Evolutionary conservation across 2,797 vertebrate species (phyloP).

Genomic region (Sebastolobus alascanus): DNA sequence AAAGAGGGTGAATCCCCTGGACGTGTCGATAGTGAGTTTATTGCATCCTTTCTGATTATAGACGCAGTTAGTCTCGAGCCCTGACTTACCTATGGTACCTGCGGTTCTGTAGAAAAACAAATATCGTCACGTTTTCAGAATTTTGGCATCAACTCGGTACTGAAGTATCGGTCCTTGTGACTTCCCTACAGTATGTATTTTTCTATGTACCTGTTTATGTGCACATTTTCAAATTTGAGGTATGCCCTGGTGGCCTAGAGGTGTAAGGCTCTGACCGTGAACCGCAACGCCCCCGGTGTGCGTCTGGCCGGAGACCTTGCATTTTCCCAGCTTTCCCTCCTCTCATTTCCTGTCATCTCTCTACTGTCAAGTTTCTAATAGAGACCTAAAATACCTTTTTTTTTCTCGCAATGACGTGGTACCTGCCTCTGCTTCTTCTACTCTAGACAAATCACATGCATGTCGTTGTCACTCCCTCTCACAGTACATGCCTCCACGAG

Average conservation of each 20-base stretch:
- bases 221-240: conserved; percentile 9
- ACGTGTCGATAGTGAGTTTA: too few species aligned
- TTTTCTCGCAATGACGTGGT: background rate
- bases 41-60: too few species aligned
- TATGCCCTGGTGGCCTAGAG: background rate
- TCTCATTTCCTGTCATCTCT: background rate
- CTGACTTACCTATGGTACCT: too few species aligned
- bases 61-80: too few species aligned
- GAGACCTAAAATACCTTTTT: background rate
- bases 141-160: too few species aligned
- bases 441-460: conserved; percentile 6
- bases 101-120: too few species aligned
- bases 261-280: background rate
- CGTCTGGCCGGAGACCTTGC: background rate
- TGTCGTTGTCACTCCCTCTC: conserved; percentile 8
- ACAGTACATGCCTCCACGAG: background rate
- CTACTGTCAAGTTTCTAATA: background rate
- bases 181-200: background rate
- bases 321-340: background rate
- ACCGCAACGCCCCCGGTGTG: background rate
- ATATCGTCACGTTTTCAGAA: too few species aligned
- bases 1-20: too few species aligned
- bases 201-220: conserved; percentile 4
- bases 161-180: too few species aligned
- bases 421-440: background rate